Conservation (phyloP, 1,140 invertebrate genomes). For the Steinernema feltiae region DNA sequence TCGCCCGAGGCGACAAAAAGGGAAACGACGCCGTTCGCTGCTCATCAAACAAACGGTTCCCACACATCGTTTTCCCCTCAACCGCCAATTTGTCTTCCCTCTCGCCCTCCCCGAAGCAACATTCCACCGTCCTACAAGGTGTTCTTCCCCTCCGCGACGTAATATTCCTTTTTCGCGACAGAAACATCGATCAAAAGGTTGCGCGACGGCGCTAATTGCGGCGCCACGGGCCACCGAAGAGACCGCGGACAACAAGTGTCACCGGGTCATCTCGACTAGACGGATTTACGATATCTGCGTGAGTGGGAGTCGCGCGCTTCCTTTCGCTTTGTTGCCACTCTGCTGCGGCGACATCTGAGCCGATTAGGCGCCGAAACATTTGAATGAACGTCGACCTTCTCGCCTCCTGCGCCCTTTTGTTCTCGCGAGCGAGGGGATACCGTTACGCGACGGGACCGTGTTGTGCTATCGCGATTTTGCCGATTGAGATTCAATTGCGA, state of each 20-base stretch:
- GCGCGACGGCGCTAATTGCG: background rate
- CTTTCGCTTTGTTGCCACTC: too few relatives aligned
- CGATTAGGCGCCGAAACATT: background rate
- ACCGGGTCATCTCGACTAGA: background rate
- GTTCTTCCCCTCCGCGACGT: too few relatives aligned
- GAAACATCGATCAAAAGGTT: background rate
- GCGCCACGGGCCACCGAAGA: background rate
- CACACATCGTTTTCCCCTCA: background rate
- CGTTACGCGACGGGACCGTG: background rate
- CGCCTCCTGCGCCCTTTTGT: background rate
- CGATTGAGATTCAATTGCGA: background rate
- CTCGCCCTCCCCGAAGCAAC: background rate
- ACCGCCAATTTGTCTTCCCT: background rate
- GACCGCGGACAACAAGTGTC: background rate
- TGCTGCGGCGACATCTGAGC: conserved; percentile 6
- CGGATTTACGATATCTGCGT: background rate
- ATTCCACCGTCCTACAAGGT: background rate
- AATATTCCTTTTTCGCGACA: background rate
- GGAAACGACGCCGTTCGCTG: background rate
- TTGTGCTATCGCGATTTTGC: background rate
- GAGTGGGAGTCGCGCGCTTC: too few relatives aligned
- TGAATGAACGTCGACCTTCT: background rate
- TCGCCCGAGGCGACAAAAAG: background rate
- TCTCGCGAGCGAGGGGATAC: background rate
- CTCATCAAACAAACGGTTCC: background rate